phyloP scores from a whole-genome alignment of 2,113 vertebrate species.

The Sphyrna mokarran region DNA sequence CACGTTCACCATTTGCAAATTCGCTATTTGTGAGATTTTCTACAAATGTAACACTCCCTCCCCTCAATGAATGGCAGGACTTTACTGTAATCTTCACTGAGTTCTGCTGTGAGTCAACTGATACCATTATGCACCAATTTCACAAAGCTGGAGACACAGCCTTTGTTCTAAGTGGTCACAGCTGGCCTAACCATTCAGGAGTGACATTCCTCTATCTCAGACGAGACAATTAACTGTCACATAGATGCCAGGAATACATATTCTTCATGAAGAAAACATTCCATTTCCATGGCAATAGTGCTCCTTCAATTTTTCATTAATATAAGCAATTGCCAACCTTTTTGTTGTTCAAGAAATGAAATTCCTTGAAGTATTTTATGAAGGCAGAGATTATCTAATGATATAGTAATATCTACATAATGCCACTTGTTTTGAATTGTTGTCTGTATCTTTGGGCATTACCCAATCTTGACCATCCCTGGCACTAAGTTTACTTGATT shows the following conservation, averaged over 20 bases:
- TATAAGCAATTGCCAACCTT: background rate
- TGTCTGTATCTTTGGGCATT: background rate
- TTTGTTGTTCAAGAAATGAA: background rate
- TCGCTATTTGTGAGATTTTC: too few species aligned
- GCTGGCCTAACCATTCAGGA: background rate
- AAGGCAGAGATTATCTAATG: background rate
- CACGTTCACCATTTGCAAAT: too few species aligned
- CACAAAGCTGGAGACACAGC: background rate
- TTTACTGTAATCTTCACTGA: background rate
- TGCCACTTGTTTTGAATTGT: background rate
- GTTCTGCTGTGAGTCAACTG: background rate
- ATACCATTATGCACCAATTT: background rate
- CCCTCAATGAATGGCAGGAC: too few species aligned
- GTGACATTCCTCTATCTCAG: background rate
- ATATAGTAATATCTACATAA: background rate
- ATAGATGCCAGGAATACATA: background rate
- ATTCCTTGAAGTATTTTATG: background rate
- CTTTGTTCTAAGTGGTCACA: background rate
- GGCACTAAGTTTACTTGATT: background rate
- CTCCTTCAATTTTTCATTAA: background rate
- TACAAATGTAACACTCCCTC: too few species aligned
- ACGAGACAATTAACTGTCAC: background rate
- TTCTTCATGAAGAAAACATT: background rate
- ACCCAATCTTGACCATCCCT: background rate
- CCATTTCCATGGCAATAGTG: background rate